Evolutionary conservation across 1,140 invertebrate species (phyloP), one percentile per base, ranked within the genome.

Genomic region (Lanistes nyassanus): DNA sequence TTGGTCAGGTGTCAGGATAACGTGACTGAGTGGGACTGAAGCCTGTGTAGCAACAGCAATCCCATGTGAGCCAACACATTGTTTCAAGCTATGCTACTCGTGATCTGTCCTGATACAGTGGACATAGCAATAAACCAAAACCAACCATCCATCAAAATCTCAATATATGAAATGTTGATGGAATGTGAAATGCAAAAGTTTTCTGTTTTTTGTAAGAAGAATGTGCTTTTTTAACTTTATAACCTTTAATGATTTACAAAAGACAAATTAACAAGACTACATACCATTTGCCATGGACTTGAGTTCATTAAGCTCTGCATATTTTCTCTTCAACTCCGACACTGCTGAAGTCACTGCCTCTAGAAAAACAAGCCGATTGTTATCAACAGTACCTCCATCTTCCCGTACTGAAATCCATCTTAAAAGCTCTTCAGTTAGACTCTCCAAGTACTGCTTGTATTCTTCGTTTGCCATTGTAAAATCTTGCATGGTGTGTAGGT

Each of bases 391-490:
- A 13, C 51, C 68, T n/a, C 68, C 68, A n/a, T 34, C 37, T 34
- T 36, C 21, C 7, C 31, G 9, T 11, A 11, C 53, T 16, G 47
- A 51, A 4, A 55, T 34, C 26, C 55, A 21, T 11, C 4, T 6
- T 21, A 6, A 11, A 34, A n/a, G n/a, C 21, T 70, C 68, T 19
- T 34, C 4, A 13, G 42, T 1, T 7, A 67, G 65, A 36, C 53
- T 70, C 26, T 70, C 68, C 26, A 70, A 51, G 34, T 70, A 70
- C 11, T 58, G 37, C 3, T 23, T 26, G 34, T 70, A 70, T 9
- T 56, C 19, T 0, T 29, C 13, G 23, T 70, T 70, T 23, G 26
- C 51, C 47, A 56, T n/a, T 6, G 68, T 34, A 58, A 56, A 70
- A 2, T 70, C 26, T 31, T 34, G 42, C 31, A 37, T n/a, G 13